These are phyloP conservation scores for Odontamblyopus lacepedii DNA, from an alignment of 2,797 vertebrate species.

Conservation along the genomic window DNA sequence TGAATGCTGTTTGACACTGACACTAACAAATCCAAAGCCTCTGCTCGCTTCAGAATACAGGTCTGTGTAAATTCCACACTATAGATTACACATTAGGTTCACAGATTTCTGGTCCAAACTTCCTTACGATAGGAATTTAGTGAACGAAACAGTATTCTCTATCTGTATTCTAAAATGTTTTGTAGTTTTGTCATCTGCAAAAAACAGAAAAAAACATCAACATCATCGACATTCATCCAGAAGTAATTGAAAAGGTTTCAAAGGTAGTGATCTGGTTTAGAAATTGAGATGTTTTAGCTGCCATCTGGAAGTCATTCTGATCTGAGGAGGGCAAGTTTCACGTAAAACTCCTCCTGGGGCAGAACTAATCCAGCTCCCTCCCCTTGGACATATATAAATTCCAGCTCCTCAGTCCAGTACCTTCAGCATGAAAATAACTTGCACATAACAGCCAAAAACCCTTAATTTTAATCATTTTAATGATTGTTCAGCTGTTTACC, in stretches of 20 bases:
- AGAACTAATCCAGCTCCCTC: too few species aligned
- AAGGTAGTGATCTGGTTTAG: background rate
- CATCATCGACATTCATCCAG: background rate
- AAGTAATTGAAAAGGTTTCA: background rate
- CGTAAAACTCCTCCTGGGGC: too few species aligned
- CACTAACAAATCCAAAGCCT: conserved; percentile 38
- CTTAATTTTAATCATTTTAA: too few species aligned
- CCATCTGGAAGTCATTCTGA: background rate
- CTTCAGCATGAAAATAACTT: too few species aligned
- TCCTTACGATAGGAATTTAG: background rate
- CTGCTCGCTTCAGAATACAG: conserved; percentile 28
- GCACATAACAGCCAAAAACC: too few species aligned
- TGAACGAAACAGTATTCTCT: background rate
- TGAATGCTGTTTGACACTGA: conserved; percentile 41
- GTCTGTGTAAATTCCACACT: conserved; percentile 3
- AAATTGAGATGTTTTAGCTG: background rate
- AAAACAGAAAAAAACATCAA: background rate
- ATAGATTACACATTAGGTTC: background rate
- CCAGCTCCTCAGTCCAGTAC: too few species aligned
- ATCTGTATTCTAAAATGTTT: background rate
- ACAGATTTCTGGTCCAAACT: background rate
- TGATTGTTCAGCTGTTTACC: too few species aligned
- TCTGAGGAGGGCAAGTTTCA: too few species aligned
- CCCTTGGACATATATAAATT: too few species aligned
- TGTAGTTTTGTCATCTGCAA: background rate